These are phyloP conservation scores for Pristionchus pacificus DNA, from an alignment of 1,140 invertebrate species.

Conservation along the genomic window DNA sequence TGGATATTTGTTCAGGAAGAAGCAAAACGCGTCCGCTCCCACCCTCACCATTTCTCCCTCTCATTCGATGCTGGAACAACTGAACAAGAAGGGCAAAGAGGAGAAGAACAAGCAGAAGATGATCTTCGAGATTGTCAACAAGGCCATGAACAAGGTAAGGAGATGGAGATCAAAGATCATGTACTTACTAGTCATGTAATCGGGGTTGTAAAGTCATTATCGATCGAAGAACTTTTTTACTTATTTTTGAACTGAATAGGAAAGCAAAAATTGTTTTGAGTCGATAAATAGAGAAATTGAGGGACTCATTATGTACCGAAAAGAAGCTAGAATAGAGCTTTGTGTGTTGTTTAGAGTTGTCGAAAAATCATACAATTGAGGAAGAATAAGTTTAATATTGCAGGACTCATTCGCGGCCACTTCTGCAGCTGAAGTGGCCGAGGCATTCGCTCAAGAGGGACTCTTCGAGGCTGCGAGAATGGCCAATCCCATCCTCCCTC, in stretches of 20 bases:
- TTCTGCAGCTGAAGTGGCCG: conserved; percentile 27
- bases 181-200: no score
- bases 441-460: conserved; percentile 62
- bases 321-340: no score
- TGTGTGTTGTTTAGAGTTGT: no score
- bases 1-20: neutral
- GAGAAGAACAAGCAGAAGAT: conserved; percentile 27
- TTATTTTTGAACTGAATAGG: conserved; percentile 7
- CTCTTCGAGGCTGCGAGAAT: conserved; percentile 92
- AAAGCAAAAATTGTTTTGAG: conserved; percentile 7
- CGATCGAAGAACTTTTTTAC: neutral
- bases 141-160: no score
- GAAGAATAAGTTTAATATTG: no score
- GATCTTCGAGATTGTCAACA: conserved; percentile 41
- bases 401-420: no score
- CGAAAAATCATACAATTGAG: no score
- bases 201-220: conserved; percentile 7
- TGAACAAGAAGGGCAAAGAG: conserved; percentile 33
- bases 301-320: no score
- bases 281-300: no score
- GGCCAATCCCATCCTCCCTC: conserved; percentile 91
- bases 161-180: no score
- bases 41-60: conserved; percentile 40
- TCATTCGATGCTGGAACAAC: conserved; percentile 50
- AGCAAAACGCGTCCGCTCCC: conserved; percentile 18